A percentile compares a stretch with the other conserved stretches of the same genome.
Conservation (phyloP, 2,797 vertebrate species). For the Syndactyla subalaris region DNA sequence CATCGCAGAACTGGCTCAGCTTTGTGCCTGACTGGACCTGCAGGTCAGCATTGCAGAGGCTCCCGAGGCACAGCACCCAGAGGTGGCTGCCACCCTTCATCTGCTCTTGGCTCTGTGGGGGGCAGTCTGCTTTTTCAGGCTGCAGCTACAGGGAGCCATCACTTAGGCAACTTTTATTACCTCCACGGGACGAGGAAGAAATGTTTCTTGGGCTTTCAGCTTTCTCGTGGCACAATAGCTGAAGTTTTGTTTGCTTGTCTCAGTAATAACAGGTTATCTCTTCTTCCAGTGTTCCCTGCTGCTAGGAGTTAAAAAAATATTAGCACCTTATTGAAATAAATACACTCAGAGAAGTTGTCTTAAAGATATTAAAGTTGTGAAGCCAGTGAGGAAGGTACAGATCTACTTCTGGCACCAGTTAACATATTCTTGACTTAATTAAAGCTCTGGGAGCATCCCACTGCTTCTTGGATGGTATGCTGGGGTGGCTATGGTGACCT, state of each 20-base stretch:
- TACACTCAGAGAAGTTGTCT: neutral
- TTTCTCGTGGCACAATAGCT: neutral
- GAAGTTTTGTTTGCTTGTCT: neutral
- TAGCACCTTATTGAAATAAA: neutral
- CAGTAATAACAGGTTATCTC: neutral
- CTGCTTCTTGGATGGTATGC: neutral
- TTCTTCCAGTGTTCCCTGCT: neutral
- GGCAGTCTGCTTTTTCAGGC: neutral
- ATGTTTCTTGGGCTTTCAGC: neutral
- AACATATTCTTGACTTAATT: neutral
- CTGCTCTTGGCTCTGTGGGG: accelerated
- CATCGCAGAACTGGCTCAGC: neutral
- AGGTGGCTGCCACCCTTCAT: neutral
- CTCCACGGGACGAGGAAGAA: neutral
- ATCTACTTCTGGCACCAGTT: neutral
- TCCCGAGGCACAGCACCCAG: accelerated
- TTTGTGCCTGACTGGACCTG: neutral
- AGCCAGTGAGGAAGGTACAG: neutral
- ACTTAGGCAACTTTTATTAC: neutral
- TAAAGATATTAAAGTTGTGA: neutral
- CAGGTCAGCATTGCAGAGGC: neutral
- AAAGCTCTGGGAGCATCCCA: neutral
- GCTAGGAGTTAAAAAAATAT: neutral
- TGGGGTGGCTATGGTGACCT: neutral
- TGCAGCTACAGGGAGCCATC: neutral